phyloP scores from a whole-genome alignment of 2,888 invertebrate genomes.

The Phania funesta region DNA sequence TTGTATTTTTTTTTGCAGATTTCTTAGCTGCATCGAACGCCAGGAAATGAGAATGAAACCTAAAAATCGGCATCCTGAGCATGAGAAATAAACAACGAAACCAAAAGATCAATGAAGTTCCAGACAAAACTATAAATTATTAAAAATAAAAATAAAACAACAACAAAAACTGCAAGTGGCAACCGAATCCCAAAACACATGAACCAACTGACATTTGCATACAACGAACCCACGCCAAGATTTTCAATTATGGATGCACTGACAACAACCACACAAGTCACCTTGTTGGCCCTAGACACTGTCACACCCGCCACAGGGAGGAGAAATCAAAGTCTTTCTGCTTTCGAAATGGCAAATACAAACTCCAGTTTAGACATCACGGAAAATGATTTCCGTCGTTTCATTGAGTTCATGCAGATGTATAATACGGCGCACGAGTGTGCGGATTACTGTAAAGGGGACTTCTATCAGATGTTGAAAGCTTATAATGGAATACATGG shows the following conservation, averaged over 20 bases:
- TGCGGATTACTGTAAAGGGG: constrained; percentile 83
- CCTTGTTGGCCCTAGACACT: neutral
- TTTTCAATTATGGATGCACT: neutral
- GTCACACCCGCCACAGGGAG: too few species aligned
- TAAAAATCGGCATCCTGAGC: too few species aligned
- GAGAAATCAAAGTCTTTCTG: neutral
- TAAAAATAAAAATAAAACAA: too few species aligned
- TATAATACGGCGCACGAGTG: constrained; percentile 70
- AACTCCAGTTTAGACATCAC: constrained; percentile 69
- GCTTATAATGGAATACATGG: constrained; percentile 89
- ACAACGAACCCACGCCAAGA: neutral
- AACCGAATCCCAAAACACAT: too few species aligned
- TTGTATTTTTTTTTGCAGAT: too few species aligned
- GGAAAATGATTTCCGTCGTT: constrained; percentile 73
- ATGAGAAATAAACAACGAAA: too few species aligned
- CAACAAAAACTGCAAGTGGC: too few species aligned
- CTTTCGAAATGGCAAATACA: neutral
- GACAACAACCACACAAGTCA: neutral
- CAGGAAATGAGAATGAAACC: too few species aligned
- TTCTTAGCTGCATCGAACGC: too few species aligned
- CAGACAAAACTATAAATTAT: too few species aligned
- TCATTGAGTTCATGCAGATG: constrained; percentile 71
- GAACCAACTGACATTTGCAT: neutral
- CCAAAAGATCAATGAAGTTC: too few species aligned
- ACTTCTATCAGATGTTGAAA: constrained; percentile 83